Evolutionary conservation across 2,888 invertebrate species (phyloP), one percentile per base, ranked within the genome.

Genomic region (Pollenia griseotomentosa): DNA sequence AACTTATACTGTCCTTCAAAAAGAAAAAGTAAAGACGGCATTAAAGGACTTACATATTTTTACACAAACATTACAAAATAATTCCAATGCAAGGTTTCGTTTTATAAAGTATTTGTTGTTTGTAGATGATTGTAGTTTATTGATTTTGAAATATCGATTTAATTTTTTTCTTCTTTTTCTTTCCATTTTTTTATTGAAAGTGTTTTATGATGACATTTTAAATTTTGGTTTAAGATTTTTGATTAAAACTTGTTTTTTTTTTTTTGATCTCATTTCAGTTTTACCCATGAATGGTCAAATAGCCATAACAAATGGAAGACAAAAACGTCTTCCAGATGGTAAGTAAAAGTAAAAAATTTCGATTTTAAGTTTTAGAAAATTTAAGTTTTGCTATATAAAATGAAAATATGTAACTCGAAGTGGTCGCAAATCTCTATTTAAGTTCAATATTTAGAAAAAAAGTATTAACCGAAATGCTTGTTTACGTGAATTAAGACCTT

Each of bases 271-370:
- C 57, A 61, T 92, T 92, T 23, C 90, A 93, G 93, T 93, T 83
- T 90, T 93, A 90, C 92, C 93, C 89, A 93, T 93, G 93, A 93
- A 93, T 89, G 92, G 92, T 88, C 92, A 92, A 83, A 73, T 90
- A 70, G 89, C 90, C 51, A 90, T 90, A 78, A 91, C 88, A 83
- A 91, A 90, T 90, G 91, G 91, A 89, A 90, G 90, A 82, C 90
- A 88, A 66, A 84, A 89, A 63, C 91, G 92, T 51, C 91, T 90
- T 55, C 90, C 89, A 10, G 92, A 93, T 88, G 93, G 92, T 93
- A 90, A 90, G 92, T 91, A 53, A 51, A 65, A n/a, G 2, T 10
- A n/a, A 57, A 57, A 19, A 6, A 57, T 46, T 23, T 5, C 23
- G 33, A 33, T 33, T 33, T 33, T 2, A 33, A 33, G 1, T 33